Evolutionary conservation across 2,888 invertebrate genomes (phyloP), one percentile per base, ranked within the genome.

Genomic region (Metellina segmentata): DNA sequence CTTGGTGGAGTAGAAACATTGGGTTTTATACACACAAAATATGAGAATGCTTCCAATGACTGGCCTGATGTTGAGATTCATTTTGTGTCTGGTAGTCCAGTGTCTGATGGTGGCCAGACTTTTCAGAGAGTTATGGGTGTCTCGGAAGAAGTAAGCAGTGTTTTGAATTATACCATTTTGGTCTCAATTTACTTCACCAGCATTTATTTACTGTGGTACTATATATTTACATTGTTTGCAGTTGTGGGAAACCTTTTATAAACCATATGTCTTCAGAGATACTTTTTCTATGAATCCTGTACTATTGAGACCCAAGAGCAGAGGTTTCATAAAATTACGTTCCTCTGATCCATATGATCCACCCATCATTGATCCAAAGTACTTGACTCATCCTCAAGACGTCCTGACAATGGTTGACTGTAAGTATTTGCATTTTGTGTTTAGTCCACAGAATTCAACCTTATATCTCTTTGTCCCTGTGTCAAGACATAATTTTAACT

Each of bases 21-120:
- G 85, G 98, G 97, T 1, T 98, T 98, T 95, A 97, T 98, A n/a
- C 97, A 97, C 61, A 98, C 98, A 0, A 98, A 98, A 95, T 98
- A 98, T 94, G 97, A 97, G 0, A 98, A 94, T 83, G 78, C 49
- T 82, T 96, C 97, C 0, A 97, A 98, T 86, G 98, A 98, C 94
- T 98, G 97, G 97, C 98, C 98, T 0, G 98, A 98, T 94, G 97
- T 98, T 93, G 97, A 98, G 94, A 97, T 98, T 94, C 98, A 98
- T 97, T 95, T 98, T 95, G 97, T 97, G 0, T 97, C 97, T 49
- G 96, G 97, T 0, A 97, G 97, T 0, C 97, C 97, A 0, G 97
- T 96, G 79, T 97, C 97, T 0, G 98, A 98, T 94, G 98, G 97
- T n/a, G 98, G 98, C 0, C 90, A 92, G 74, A 90, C 93, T 16